Conservation (phyloP, 1,140 invertebrate species). For the Nebria ingens region DNA sequence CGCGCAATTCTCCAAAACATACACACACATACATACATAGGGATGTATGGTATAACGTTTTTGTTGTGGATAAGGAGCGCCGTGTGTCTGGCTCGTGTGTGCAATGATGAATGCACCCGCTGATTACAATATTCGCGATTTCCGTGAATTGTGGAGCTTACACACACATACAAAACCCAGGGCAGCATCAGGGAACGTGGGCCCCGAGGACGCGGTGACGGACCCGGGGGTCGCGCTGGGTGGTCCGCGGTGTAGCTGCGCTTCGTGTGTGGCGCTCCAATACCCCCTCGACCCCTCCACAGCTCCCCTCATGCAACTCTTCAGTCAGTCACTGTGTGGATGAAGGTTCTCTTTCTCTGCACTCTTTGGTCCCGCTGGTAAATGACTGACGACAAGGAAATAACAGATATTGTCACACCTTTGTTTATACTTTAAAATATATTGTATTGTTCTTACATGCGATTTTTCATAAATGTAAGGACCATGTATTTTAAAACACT, state of each 20-base stretch:
- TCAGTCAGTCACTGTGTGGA: too few relatives aligned
- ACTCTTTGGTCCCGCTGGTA: too few relatives aligned
- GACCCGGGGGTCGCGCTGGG: slow-evolving; percentile 16
- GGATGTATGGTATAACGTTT: not conserved
- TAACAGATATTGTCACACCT: too few relatives aligned
- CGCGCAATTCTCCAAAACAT: not conserved
- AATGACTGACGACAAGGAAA: too few relatives aligned
- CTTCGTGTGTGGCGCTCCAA: slow-evolving; percentile 10
- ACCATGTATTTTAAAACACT: too few relatives aligned
- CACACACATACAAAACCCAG: not conserved
- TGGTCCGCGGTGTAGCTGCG: slow-evolving; percentile 18
- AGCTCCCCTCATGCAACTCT: not conserved
- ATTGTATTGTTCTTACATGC: too few relatives aligned
- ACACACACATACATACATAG: not conserved
- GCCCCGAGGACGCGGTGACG: slow-evolving; percentile 1
- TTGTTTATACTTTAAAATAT: too few relatives aligned
- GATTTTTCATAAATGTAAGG: too few relatives aligned
- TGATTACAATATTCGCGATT: slow-evolving; percentile 22
- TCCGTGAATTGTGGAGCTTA: slow-evolving; percentile 10
- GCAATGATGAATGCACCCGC: slow-evolving; percentile 7
- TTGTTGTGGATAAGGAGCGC: too few relatives aligned
- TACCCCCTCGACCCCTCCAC: not conserved
- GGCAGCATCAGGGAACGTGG: not conserved
- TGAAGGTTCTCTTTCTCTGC: not conserved
- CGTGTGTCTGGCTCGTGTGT: not conserved